These are phyloP conservation scores for Acanthosepion pharaonis DNA, from an alignment of 2,888 invertebrate genomes.

Conservation along the genomic window DNA sequence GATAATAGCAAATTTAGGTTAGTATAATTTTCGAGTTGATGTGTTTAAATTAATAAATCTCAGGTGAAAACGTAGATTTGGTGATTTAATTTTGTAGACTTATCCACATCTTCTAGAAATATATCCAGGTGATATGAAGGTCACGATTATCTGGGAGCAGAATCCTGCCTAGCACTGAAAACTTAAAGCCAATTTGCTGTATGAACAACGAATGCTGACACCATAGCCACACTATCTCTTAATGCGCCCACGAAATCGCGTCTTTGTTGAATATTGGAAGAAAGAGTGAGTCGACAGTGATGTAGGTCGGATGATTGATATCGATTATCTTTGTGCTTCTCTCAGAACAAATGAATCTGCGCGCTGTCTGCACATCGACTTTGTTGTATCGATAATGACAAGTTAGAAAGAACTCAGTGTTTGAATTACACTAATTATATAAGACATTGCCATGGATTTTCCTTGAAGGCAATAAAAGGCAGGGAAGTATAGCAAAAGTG, in stretches of 20 bases:
- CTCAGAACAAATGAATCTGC: background rate
- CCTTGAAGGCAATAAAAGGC: background rate
- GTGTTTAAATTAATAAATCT: too few relatives aligned
- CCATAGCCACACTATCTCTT: too few relatives aligned
- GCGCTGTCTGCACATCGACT: background rate
- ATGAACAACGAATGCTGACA: too few relatives aligned
- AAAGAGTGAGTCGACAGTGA: background rate
- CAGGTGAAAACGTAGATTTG: too few relatives aligned
- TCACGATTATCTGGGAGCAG: too few relatives aligned
- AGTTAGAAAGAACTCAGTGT: background rate
- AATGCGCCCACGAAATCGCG: background rate
- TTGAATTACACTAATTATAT: background rate
- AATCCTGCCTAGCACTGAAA: too few relatives aligned
- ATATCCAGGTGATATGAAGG: too few relatives aligned
- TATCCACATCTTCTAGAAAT: too few relatives aligned
- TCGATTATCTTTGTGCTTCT: background rate
- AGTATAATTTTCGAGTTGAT: too few relatives aligned
- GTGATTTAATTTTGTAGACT: too few relatives aligned
- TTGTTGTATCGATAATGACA: conserved; percentile 1
- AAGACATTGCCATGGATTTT: background rate
- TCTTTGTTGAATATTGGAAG: background rate
- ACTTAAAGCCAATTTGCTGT: too few relatives aligned
- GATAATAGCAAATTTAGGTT: too few relatives aligned
- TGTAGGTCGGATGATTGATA: background rate
- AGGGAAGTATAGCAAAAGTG: background rate